Base-by-base conservation (phyloP, 1,140 invertebrate species). In the Reticulitermes speratus region DNA sequence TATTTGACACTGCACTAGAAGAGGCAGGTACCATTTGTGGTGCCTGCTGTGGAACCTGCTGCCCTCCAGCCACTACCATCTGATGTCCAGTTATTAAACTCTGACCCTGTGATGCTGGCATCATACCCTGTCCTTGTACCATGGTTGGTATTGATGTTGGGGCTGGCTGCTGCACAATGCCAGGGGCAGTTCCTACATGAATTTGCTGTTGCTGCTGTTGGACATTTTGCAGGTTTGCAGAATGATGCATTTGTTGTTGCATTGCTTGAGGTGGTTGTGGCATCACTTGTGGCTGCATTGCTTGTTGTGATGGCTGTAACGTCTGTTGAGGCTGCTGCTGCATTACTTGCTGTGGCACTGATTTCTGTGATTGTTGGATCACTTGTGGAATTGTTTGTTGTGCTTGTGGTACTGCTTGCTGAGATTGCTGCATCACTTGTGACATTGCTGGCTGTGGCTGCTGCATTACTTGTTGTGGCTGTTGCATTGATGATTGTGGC, bases 291-390 rank as follows among this genome's bases (percentile, higher is more conserved):
- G 65, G 55, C 65, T 86, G 84, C 48, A 59, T 38, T 52, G 48
- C 19, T n/a, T 65, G 59, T 85, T 85, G 85, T 59, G 44, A 12
- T 48, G 32, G 85, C 38, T 65, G 48, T 44, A 55, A 52, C 16
- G 52, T 32, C 83, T 86, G 85, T 21, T 86, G 87, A 52, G 86
- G 87, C 81, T 52, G 25, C 44, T 85, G 65, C 86, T 88, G 85
- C 87, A 44, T 87, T 87, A 85, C 84, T 84, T 84, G 84, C 55
- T 85, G 84, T 69, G 92, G 92, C 87, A 92, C 91, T 55, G 89
- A 90, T 89, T 92, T 91, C 85, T 91, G 91, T 85, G 90, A 89
- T 88, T 91, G 92, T 87, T 92, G 91, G 48, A 90, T 87, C 91
- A 91, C 89, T 92, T 88, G 88, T 45, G 87, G 87, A 75, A 85